Evolutionary conservation across 2,113 vertebrate genomes (phyloP).

Genomic region (Canis aureus): DNA sequence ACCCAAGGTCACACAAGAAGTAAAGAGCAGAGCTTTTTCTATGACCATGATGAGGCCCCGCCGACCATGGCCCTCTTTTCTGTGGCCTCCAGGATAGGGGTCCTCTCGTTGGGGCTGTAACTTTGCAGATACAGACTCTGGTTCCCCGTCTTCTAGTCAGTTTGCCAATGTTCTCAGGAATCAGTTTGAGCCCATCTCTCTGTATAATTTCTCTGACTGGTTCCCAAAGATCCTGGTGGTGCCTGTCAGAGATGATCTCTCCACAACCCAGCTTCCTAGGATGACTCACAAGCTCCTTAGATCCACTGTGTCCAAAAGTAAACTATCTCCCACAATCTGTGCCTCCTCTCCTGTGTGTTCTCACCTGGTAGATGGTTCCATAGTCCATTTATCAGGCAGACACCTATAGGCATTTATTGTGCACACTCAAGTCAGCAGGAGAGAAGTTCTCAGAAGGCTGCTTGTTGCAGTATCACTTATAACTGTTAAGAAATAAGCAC

Average conservation of each 20-base stretch:
- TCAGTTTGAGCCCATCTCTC: neutral
- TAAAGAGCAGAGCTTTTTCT: neutral
- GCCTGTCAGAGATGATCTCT: neutral
- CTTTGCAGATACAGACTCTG: neutral
- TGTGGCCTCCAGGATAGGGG: neutral
- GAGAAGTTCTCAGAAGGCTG: neutral
- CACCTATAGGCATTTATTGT: neutral
- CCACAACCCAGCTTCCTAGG: neutral
- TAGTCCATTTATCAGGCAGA: neutral
- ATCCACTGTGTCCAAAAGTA: neutral
- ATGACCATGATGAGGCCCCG: accelerated
- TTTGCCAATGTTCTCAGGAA: neutral
- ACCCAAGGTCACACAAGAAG: neutral
- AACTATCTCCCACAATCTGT: neutral
- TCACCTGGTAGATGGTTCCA: neutral
- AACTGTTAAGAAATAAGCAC: neutral
- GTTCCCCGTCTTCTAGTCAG: neutral
- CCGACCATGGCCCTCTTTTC: neutral
- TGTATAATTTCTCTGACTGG: neutral
- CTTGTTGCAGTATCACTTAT: neutral
- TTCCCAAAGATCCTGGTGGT: neutral
- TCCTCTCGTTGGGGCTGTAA: neutral
- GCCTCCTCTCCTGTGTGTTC: neutral
- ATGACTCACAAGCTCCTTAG: neutral
- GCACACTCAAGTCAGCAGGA: neutral